Base-by-base conservation (phyloP, 1,140 invertebrate species). In the Bombus fervidus region DNA sequence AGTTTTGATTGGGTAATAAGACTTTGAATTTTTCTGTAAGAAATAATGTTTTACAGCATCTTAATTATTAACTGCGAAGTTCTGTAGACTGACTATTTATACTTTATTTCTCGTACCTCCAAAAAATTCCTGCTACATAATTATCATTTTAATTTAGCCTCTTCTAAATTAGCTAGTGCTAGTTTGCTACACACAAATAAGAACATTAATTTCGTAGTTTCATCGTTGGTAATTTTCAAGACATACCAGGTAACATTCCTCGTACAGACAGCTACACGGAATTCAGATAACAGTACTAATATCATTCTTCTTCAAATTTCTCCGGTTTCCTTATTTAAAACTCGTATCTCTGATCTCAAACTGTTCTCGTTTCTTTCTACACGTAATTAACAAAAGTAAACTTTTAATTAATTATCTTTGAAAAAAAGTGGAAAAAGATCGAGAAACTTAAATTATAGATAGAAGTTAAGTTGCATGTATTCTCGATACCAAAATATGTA, bases 201-300 rank as follows among this genome's bases (percentile, higher is more conserved):
- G 47, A 6, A 62, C 31, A 53, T 64, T 78, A 78, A 43, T 47
- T 78, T 34, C 5, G 62, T 64, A 66, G 59, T 78, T 62, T 25
- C 37, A 10, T 47, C n/a, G 15, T 25, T 41, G 47, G 47, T n/a
- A 62, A 76, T 76, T 76, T 75, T 74, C 72, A 31, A 8, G 15
- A 9, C 57, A 41, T 43, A 62, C 75, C 59, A 41, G 28, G 37
- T 78, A 78, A 64, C 75, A 78, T 78, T 78, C 59, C 59, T 64
- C 8, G 15, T 15, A 34, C 4, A 39, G 15, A 53, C 10, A 31
- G 47, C 25, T 41, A 41, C 39, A 73, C 3, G 39, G 22, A 53
- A 34, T 34, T 5, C 47, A 57, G 25, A 41, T 43, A 78, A 78
- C 62, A 64, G 10, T 66, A 78, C n/a, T 15, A 22, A n/a, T 37